phyloP scores from a whole-genome alignment of 2,888 invertebrate species.

The Nezara viridula region DNA sequence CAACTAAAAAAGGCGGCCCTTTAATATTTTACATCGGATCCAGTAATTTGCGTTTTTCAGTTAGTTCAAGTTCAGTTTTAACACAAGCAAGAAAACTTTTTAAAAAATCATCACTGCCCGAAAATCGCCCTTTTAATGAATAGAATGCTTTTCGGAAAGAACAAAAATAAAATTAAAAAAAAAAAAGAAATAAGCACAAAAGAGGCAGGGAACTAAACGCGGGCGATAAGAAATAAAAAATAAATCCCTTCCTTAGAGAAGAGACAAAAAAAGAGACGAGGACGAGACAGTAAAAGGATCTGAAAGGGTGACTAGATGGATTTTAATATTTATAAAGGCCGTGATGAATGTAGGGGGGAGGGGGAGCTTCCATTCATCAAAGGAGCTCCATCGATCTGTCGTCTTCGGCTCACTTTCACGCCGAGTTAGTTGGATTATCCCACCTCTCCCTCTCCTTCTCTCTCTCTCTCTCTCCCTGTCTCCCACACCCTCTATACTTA shows the following conservation, averaged over 20 bases:
- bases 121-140: neutral
- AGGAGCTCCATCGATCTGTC: slow-evolving; percentile 41
- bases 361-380: slow-evolving; percentile 48
- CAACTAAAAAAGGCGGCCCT: no score
- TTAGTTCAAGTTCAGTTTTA: neutral
- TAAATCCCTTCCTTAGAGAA: slow-evolving; percentile 36
- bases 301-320: slow-evolving; percentile 58
- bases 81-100: neutral
- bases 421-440: slow-evolving; percentile 34
- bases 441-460: neutral
- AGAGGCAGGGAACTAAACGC: slow-evolving; percentile 29
- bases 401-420: slow-evolving; percentile 41
- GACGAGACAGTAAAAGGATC: slow-evolving; percentile 52
- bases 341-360: slow-evolving; percentile 43
- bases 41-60: no score
- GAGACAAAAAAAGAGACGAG: slow-evolving; percentile 35
- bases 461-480: neutral
- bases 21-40: no score
- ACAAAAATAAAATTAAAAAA: no score
- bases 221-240: slow-evolving; percentile 33
- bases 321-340: slow-evolving; percentile 57
- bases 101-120: neutral
- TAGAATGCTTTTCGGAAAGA: neutral
- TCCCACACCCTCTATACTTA: neutral
- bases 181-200: neutral